These are phyloP conservation scores for Omphaloscelis lunosa DNA, from an alignment of 2,888 invertebrate genomes.

Conservation along the genomic window DNA sequence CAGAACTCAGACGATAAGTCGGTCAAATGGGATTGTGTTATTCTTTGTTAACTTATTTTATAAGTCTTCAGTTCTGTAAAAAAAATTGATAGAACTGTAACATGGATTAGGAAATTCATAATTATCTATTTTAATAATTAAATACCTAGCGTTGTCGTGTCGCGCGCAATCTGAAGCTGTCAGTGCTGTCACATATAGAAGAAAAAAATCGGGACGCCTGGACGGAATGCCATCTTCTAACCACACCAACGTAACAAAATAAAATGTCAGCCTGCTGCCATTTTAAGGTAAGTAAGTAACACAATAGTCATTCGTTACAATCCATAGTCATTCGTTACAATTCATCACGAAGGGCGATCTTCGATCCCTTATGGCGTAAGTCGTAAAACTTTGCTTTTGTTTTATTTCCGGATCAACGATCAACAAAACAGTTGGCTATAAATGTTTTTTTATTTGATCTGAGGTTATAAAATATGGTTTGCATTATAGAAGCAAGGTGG, in stretches of 20 bases:
- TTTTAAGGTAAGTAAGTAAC: neutral
- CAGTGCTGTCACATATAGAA: neutral
- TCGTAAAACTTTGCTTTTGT: conserved; percentile 43
- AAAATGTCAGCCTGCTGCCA: neutral
- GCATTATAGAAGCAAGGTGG: neutral
- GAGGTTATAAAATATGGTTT: neutral
- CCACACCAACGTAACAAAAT: neutral
- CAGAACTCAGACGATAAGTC: neutral
- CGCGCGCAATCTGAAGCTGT: no score
- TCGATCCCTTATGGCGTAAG: conserved; percentile 5
- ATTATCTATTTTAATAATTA: no score
- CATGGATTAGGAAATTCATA: neutral
- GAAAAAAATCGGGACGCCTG: neutral
- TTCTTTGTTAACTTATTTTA: neutral
- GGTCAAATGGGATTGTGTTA: neutral
- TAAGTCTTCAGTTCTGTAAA: neutral
- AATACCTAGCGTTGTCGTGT: neutral
- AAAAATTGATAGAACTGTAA: neutral
- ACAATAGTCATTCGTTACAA: neutral
- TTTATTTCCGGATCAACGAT: conserved; percentile 32
- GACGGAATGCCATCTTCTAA: neutral
- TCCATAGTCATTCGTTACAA: neutral
- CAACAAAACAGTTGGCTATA: conserved; percentile 16
- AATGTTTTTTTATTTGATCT: no score
- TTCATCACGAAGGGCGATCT: conserved; percentile 38